These are phyloP conservation scores for Tetragnatha versicolor DNA, from an alignment of 1,140 invertebrate species.

Conservation along the genomic window DNA sequence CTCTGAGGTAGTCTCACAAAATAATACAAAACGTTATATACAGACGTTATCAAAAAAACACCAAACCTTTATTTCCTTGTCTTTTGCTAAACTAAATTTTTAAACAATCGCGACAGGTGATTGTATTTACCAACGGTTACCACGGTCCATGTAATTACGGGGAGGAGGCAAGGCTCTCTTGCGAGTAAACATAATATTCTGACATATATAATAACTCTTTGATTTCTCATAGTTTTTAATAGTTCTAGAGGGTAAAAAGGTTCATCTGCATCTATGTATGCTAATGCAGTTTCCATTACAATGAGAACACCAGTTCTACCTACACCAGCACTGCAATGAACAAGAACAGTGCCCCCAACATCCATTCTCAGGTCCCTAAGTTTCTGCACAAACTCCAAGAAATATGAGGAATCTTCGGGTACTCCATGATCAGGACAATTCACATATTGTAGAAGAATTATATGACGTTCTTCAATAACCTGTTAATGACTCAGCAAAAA, in stretches of 20 bases:
- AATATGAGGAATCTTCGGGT: slow-evolving; percentile 86
- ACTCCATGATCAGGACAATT: slow-evolving; percentile 99
- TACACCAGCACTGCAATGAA: slow-evolving; percentile 78
- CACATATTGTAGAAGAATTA: slow-evolving; percentile 86
- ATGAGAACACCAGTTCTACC: slow-evolving; percentile 95
- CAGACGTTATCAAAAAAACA: too few relatives aligned
- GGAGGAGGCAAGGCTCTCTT: too few relatives aligned
- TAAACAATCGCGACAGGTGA: too few relatives aligned
- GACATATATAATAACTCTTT: slow-evolving; percentile 96
- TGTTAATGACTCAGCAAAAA: slow-evolving; percentile 78
- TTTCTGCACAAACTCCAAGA: slow-evolving; percentile 85
- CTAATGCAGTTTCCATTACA: slow-evolving; percentile 94
- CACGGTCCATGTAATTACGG: too few relatives aligned
- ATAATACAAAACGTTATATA: too few relatives aligned
- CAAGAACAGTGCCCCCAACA: slow-evolving; percentile 40
- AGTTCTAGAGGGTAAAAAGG: slow-evolving; percentile 95
- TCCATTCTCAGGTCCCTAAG: slow-evolving; percentile 72
- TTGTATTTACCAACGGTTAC: too few relatives aligned
- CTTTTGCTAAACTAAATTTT: too few relatives aligned
- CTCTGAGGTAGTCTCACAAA: too few relatives aligned
- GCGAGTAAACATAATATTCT: too few relatives aligned
- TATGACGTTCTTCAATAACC: slow-evolving; percentile 77
- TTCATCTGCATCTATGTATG: slow-evolving; percentile 88
- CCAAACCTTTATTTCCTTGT: too few relatives aligned
- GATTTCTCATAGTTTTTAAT: slow-evolving; percentile 90